Evolutionary conservation across 2,797 vertebrate genomes (phyloP), one percentile per base, ranked within the genome.

Genomic region (Channa striata): DNA sequence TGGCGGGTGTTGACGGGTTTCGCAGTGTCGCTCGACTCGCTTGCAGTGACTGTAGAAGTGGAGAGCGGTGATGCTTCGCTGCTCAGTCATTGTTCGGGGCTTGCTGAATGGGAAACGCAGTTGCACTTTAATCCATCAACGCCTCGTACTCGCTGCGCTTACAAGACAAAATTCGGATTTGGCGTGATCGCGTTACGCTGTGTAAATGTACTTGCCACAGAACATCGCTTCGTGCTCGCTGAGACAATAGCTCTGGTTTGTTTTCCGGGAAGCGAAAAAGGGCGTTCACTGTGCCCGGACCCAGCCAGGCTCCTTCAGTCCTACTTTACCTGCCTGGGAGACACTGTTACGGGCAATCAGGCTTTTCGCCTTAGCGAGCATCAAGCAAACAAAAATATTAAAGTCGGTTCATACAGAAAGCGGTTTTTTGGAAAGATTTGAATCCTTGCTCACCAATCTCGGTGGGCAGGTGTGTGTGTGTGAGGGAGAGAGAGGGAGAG

Each of bases 181-280:
- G 25, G 25, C 6, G 4, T 30, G 21, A 3, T 0, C 11, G 1
- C 1, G 3, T 10, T 2, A 0, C 5, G 4, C 10, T 65, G 9
- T n/a, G 6, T 37, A 1, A 11, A 39, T 1, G 43, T 53, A 1
- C 12, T 0, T 2, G 5, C 5, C 17, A 1, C 10, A 21, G 60
- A 74, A 7, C 0, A 48, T 37, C 17, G 40, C 1, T 51, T 37
- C 33, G 48, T 34, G 44, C 16, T 58, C 30, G 14, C 6, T 20
- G 47, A 67, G 68, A 9, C 20, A 11, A 1, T 47, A 10, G 37
- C 11, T 53, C 2, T 52, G 47, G 65, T 52, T 74, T 57, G 67
- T 81, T 84, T 87, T 90, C 87, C 89, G 85, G 89, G 68, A 90
- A 89, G 72, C 70, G 33, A 87, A 90, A 89, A 92, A 91, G 91